Percentiles rank a stretch among this genome's conserved stretches.
phyloP scores from a whole-genome alignment of 2,797 vertebrate genomes.

The Rhynchotus rufescens region DNA sequence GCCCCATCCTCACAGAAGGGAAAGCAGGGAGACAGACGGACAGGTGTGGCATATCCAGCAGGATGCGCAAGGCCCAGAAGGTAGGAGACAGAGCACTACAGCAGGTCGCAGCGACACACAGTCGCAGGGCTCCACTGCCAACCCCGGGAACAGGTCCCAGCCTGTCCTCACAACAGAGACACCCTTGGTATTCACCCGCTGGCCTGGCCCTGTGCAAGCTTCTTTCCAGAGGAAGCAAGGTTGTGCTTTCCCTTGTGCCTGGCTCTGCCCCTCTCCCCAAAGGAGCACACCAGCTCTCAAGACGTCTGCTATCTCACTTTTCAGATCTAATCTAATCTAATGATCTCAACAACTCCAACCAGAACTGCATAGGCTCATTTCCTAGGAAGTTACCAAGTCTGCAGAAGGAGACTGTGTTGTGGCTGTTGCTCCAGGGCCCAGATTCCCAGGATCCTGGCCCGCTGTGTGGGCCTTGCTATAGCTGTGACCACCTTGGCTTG shows the following conservation, averaged over 20 bases:
- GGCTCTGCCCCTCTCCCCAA: background rate
- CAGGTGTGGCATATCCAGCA: background rate
- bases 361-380: background rate
- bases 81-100: background rate
- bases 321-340: too few relatives aligned
- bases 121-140: background rate
- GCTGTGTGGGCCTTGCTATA: background rate
- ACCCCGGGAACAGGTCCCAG: background rate
- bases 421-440: background rate
- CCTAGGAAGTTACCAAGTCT: background rate
- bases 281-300: background rate
- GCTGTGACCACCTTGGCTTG: background rate
- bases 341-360: background rate
- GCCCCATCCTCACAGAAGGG: background rate
- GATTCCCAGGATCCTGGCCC: background rate
- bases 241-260: background rate
- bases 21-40: background rate
- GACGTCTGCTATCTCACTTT: background rate
- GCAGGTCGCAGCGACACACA: background rate
- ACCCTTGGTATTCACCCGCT: background rate
- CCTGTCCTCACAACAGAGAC: background rate
- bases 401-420: background rate
- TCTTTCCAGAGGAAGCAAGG: background rate
- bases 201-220: background rate
- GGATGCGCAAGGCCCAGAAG: background rate